A percentile compares a stretch with the other conserved stretches of the same genome.
phyloP scores from a whole-genome alignment of 2,888 invertebrate genomes.

The Heliconius ethilla region DNA sequence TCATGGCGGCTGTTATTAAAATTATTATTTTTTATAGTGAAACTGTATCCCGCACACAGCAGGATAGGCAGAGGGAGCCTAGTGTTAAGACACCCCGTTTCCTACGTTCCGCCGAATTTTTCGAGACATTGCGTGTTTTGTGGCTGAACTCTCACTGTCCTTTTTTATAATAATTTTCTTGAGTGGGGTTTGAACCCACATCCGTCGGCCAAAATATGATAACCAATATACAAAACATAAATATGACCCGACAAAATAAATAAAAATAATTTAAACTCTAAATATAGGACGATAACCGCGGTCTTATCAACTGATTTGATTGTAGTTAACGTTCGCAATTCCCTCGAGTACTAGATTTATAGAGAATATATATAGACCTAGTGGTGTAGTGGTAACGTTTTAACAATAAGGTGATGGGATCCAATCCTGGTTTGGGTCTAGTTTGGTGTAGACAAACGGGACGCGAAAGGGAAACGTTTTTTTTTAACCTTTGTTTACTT shows the following conservation, averaged over 20 bases:
- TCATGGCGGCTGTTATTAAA: no score
- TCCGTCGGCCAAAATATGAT: not conserved
- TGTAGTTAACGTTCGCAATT: constrained; percentile 33
- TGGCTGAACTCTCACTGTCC: no score
- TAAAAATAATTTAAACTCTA: constrained; percentile 20
- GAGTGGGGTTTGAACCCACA: no score
- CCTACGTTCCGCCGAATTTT: no score
- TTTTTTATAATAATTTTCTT: no score
- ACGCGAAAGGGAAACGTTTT: no score
- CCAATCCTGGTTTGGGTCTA: not conserved
- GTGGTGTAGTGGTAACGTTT: not conserved
- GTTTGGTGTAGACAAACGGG: not conserved
- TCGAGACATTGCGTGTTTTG: no score
- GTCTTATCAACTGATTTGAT: constrained; percentile 33
- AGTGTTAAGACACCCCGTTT: no score
- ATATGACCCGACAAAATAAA: not conserved
- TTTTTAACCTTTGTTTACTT: not conserved
- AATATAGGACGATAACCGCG: constrained; percentile 29
- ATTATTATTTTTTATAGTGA: no score
- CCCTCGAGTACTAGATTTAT: constrained; percentile 26
- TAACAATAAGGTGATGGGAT: not conserved
- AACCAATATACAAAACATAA: not conserved
- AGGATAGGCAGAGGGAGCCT: no score
- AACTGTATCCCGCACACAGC: no score
- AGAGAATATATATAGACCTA: not conserved